phyloP scores from a whole-genome alignment of 2,888 invertebrate genomes.

The Apamea monoglypha region DNA sequence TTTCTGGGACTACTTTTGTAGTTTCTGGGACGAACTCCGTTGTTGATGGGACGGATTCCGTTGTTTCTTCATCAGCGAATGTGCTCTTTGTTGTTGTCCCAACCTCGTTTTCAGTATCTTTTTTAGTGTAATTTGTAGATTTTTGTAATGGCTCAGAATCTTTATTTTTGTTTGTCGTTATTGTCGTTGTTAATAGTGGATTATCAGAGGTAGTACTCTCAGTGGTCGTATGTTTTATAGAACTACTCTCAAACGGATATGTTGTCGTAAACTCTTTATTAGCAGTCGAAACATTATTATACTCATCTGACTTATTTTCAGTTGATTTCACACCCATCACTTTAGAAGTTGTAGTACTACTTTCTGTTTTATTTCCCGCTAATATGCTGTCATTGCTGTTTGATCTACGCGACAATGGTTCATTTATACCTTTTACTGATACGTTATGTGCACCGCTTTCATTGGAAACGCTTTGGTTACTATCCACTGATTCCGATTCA shows the following conservation, averaged over 20 bases:
- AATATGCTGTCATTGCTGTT: background rate
- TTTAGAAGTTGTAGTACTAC: background rate
- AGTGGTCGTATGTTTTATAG: background rate
- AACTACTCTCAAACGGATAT: background rate
- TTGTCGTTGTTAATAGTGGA: background rate
- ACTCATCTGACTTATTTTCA: background rate
- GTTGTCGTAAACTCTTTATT: constrained; percentile 5
- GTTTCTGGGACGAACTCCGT: background rate
- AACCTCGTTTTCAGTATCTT: background rate
- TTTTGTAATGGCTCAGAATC: background rate
- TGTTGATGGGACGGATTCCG: background rate
- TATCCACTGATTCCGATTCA: background rate
- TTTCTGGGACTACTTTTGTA: background rate
- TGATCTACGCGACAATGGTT: constrained; percentile 21
- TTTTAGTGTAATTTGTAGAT: background rate
- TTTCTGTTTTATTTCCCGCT: background rate
- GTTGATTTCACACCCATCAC: background rate
- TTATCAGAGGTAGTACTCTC: background rate
- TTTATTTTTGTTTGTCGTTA: background rate
- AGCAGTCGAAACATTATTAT: background rate
- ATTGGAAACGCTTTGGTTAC: constrained; percentile 18
- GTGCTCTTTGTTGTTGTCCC: background rate
- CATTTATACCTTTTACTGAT: constrained; percentile 47
- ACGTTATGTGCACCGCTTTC: constrained; percentile 50
- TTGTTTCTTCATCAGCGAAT: constrained; percentile 16